Evolutionary conservation across 2,797 vertebrate genomes (phyloP).

Genomic region (Buphagus erythrorhynchus): DNA sequence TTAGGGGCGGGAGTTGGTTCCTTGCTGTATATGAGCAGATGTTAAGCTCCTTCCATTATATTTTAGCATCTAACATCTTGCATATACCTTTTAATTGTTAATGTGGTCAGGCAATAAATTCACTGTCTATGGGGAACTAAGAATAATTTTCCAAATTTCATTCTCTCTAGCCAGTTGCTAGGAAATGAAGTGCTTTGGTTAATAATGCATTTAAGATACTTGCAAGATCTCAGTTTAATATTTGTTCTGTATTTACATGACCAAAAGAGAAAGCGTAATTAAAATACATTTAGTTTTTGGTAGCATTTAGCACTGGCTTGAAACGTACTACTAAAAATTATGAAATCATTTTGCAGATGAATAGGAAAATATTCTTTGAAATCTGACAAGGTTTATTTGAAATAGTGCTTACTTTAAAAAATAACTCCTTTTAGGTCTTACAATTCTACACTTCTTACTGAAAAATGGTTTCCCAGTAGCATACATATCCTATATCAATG

Average conservation of each 20-base stretch:
- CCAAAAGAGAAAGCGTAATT: slow-evolving; percentile 32
- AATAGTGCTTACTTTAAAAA: slow-evolving; percentile 78
- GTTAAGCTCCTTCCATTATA: slow-evolving; percentile 40
- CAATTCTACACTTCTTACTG: slow-evolving; percentile 63
- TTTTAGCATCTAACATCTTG: slow-evolving; percentile 45
- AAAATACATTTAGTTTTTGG: background rate
- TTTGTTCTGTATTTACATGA: slow-evolving; percentile 25
- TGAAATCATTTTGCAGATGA: slow-evolving; percentile 54
- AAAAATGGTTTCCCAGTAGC: slow-evolving; percentile 79
- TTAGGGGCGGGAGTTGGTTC: background rate
- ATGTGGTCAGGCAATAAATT: slow-evolving; percentile 48
- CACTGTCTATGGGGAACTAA: slow-evolving; percentile 39
- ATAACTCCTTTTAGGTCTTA: slow-evolving; percentile 65
- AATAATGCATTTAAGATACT: slow-evolving; percentile 22
- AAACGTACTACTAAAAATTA: slow-evolving; percentile 31
- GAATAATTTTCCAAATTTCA: slow-evolving; percentile 53
- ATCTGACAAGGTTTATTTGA: slow-evolving; percentile 77
- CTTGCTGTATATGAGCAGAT: slow-evolving; percentile 4
- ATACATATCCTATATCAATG: slow-evolving; percentile 80
- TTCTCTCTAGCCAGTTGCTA: slow-evolving; percentile 22
- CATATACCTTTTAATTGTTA: slow-evolving; percentile 52
- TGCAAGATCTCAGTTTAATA: slow-evolving; percentile 7
- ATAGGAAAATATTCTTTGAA: slow-evolving; percentile 62
- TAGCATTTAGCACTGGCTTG: slow-evolving; percentile 46
- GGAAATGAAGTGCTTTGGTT: slow-evolving; percentile 26